A percentile compares a stretch with the other conserved stretches of the same genome.
phyloP scores from a whole-genome alignment of 2,888 invertebrate genomes.

The Monopis laevigella region DNA sequence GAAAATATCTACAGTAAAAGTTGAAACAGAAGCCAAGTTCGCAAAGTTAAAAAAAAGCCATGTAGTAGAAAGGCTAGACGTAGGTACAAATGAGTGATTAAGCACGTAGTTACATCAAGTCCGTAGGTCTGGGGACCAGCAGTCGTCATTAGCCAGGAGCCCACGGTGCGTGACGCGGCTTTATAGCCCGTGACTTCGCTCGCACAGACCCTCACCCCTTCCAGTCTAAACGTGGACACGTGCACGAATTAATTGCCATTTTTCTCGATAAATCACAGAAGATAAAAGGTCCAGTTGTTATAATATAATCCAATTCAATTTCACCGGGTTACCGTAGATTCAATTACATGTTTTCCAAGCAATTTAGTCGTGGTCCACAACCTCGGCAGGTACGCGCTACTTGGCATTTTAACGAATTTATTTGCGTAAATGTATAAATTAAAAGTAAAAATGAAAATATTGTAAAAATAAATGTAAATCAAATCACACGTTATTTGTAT shows the following conservation, averaged over 20 bases:
- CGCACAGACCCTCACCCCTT: slow-evolving; percentile 40
- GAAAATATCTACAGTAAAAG: no score
- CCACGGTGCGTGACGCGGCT: slow-evolving; percentile 52
- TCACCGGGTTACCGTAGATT: slow-evolving; percentile 23
- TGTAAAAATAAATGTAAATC: neutral
- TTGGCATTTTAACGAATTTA: neutral
- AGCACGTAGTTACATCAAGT: slow-evolving; percentile 4
- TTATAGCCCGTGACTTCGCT: slow-evolving; percentile 53
- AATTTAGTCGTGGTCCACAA: slow-evolving; percentile 19
- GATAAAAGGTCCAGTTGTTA: slow-evolving; percentile 37
- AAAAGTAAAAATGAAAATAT: no score
- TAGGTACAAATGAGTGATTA: slow-evolving; percentile 9
- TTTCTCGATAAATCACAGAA: slow-evolving; percentile 36
- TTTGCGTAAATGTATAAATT: no score
- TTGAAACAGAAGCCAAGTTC: no score
- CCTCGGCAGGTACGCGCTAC: neutral
- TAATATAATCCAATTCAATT: slow-evolving; percentile 32
- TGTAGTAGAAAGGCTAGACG: no score
- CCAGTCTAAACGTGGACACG: slow-evolving; percentile 56
- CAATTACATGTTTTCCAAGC: slow-evolving; percentile 24
- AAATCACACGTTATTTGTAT: no score
- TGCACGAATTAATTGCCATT: slow-evolving; percentile 57
- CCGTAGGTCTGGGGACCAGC: slow-evolving; percentile 3
- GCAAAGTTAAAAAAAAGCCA: no score
- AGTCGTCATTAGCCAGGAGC: slow-evolving; percentile 40